These are phyloP conservation scores for Busseola fusca DNA, from an alignment of 2,888 invertebrate genomes.

Conservation along the genomic window DNA sequence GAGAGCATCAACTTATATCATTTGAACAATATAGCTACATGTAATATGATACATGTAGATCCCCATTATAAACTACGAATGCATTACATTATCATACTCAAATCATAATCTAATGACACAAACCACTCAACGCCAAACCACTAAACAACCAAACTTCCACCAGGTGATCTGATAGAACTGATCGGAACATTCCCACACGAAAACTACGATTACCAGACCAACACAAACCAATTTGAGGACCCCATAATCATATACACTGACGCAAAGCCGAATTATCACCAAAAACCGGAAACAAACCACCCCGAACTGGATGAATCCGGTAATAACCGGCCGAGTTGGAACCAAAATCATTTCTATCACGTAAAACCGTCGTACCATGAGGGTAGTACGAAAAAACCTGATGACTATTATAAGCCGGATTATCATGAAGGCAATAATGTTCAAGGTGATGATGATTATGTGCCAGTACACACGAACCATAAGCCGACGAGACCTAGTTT, in stretches of 20 bases:
- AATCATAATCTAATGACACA: conserved; percentile 4
- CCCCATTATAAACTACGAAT: too few species aligned
- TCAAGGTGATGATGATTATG: conserved; percentile 85
- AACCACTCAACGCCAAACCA: conserved; percentile 24
- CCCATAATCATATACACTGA: conserved; percentile 87
- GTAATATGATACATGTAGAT: too few species aligned
- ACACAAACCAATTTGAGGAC: conserved; percentile 85
- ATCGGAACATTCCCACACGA: conserved; percentile 87
- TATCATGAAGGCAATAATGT: conserved; percentile 65
- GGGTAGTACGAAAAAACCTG: conserved; percentile 76
- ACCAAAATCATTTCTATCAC: conserved; percentile 82
- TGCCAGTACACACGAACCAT: conserved; percentile 78
- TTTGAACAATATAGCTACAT: too few species aligned
- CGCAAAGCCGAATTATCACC: conserved; percentile 75
- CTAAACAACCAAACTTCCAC: conserved; percentile 67
- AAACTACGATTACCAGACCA: conserved; percentile 81
- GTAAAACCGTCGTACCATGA: conserved; percentile 87
- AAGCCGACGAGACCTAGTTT: conserved; percentile 81
- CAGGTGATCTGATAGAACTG: conserved; percentile 88
- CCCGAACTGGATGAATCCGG: conserved; percentile 70
- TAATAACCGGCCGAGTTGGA: conserved; percentile 67
- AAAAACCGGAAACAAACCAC: conserved; percentile 65
- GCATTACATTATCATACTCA: neutral
- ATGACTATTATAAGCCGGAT: conserved; percentile 75
- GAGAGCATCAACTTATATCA: too few species aligned